Percentiles rank a stretch among this genome's conserved stretches.
Conservation (phyloP, 2,888 invertebrate genomes). For the Tetanocera ferruginea region DNA sequence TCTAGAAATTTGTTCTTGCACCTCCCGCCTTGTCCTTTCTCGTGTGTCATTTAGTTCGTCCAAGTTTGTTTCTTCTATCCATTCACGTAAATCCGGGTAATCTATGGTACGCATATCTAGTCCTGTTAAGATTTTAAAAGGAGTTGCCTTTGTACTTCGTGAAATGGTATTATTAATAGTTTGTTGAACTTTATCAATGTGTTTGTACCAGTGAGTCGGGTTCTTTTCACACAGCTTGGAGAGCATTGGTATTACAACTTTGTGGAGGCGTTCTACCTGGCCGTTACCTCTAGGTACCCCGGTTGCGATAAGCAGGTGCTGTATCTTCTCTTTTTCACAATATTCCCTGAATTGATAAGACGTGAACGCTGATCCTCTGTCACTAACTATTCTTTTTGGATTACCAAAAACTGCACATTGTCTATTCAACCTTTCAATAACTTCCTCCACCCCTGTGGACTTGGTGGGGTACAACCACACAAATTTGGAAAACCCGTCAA, state of each 20-base stretch:
- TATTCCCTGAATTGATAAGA: conserved; percentile 57
- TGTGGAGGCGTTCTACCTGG: conserved; percentile 60
- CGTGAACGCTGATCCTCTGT: conserved; percentile 64
- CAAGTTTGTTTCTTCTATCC: background rate
- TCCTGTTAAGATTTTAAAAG: background rate
- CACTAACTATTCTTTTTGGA: conserved; percentile 59
- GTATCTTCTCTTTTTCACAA: conserved; percentile 54
- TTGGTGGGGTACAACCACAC: conserved; percentile 61
- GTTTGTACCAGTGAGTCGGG: conserved; percentile 23
- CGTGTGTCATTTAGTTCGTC: background rate
- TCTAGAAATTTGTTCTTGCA: background rate
- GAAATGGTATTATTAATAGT: background rate
- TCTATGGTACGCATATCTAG: background rate
- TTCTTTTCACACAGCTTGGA: conserved; percentile 56
- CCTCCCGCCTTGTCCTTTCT: background rate
- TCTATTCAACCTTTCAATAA: conserved; percentile 51
- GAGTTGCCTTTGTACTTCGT: background rate
- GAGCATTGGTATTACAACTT: conserved; percentile 57
- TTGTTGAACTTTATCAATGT: conserved; percentile 13
- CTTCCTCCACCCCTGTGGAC: conserved; percentile 54
- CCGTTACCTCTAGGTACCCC: conserved; percentile 54
- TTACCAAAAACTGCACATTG: conserved; percentile 44
- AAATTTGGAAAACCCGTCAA: too few relatives aligned
- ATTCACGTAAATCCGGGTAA: background rate
- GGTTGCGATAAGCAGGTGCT: conserved; percentile 47